A percentile compares a stretch with the other conserved stretches of the same genome.
phyloP scores from a whole-genome alignment of 1,140 invertebrate genomes.

The Heliconius congener region DNA sequence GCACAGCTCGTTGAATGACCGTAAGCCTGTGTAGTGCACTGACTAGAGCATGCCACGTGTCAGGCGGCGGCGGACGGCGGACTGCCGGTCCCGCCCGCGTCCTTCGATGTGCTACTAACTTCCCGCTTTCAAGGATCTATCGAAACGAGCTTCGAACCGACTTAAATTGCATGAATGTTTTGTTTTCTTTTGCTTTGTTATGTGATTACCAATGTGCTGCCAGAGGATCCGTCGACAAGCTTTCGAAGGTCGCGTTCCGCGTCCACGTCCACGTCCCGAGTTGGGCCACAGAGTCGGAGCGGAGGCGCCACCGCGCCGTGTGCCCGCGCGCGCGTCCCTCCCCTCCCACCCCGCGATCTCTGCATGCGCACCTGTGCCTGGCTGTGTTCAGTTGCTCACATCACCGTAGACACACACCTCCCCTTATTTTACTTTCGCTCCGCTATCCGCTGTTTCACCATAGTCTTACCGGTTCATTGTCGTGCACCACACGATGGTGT shows the following conservation, averaged over 20 bases:
- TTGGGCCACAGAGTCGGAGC: conserved; percentile 44
- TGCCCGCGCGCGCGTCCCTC: conserved; percentile 64
- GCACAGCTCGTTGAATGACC: conserved; percentile 79
- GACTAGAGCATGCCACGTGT: conserved; percentile 66
- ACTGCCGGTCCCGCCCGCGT: conserved; percentile 46
- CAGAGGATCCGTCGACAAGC: conserved; percentile 63
- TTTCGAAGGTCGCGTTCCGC: conserved; percentile 51
- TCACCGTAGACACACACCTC: conserved; percentile 79
- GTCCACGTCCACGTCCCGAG: conserved; percentile 12
- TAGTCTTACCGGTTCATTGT: conserved; percentile 77
- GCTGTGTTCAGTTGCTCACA: conserved; percentile 82
- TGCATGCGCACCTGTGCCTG: conserved; percentile 81
- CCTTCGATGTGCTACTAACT: conserved; percentile 58
- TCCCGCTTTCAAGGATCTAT: conserved; percentile 63
- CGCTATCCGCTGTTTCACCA: conserved; percentile 76
- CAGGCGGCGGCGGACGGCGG: conserved; percentile 31
- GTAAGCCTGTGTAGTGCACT: conserved; percentile 78
- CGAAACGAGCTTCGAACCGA: conserved; percentile 61
- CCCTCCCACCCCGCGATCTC: conserved; percentile 73
- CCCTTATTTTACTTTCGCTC: conserved; percentile 78
- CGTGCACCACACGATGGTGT: conserved; percentile 80
- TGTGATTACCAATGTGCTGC: conserved; percentile 72
- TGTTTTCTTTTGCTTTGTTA: conserved; percentile 82
- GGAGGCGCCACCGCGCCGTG: conserved; percentile 60
- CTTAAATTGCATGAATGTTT: conserved; percentile 75